Conservation (phyloP, 2,113 vertebrate species). For the Dolichallabes microphthalmus region DNA sequence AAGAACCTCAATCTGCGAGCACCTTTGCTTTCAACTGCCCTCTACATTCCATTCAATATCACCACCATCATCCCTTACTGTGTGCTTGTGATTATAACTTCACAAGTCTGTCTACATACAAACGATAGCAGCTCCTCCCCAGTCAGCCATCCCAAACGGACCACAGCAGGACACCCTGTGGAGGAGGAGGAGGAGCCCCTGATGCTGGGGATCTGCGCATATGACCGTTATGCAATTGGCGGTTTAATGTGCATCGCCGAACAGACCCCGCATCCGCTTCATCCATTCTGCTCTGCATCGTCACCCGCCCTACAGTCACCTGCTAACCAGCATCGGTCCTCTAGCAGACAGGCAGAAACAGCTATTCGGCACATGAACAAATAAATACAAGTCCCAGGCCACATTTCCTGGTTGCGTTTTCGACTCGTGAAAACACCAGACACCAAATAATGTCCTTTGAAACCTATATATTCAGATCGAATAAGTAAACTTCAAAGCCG, state of each 20-base stretch:
- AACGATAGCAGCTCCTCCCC: conserved; percentile 31
- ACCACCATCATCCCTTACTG: background rate
- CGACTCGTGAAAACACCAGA: conserved; percentile 54
- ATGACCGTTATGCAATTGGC: conserved; percentile 16
- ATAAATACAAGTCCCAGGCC: conserved; percentile 48
- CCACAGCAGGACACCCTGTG: conserved; percentile 17
- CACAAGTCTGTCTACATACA: background rate
- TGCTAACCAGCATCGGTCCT: conserved; percentile 25
- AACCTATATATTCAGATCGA: conserved; percentile 49
- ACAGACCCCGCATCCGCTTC: background rate
- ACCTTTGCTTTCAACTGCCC: conserved; percentile 28
- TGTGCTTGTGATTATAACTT: conserved; percentile 7
- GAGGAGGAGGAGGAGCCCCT: conserved; percentile 49
- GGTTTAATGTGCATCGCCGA: background rate
- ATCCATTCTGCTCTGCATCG: conserved; percentile 9
- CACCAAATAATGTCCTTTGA: conserved; percentile 45
- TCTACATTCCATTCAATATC: background rate
- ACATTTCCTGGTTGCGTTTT: conserved; percentile 49
- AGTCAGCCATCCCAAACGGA: conserved; percentile 13
- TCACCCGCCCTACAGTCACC: conserved; percentile 30
- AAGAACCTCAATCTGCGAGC: conserved; percentile 10
- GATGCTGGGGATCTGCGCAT: conserved; percentile 26
- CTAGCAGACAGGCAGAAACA: conserved; percentile 15
- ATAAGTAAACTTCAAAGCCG: conserved; percentile 54
- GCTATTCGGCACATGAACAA: conserved; percentile 47